These are phyloP conservation scores for roundworm (Caenorhabditis elegans) DNA, from an alignment of 1,140 invertebrate genomes.

Conservation along the genomic window DNA sequence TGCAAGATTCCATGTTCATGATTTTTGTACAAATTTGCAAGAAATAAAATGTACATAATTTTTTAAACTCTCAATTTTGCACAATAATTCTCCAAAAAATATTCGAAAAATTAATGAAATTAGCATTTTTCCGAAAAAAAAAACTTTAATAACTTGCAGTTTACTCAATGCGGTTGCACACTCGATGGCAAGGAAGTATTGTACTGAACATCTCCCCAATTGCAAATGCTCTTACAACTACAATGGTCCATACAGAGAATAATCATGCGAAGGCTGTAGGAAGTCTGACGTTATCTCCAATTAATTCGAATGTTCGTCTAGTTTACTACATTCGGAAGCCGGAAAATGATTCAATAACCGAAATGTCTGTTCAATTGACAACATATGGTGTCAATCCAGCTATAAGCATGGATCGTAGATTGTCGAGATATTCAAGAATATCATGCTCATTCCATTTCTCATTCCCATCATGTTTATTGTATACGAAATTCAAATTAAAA, in stretches of 20 bases:
- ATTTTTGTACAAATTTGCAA: too few relatives aligned
- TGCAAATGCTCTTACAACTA: constrained; percentile 48
- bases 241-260: constrained; percentile 56
- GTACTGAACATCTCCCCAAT: constrained; percentile 27
- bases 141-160: constrained; percentile 43
- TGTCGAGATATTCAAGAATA: constrained; percentile 55
- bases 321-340: constrained; percentile 49
- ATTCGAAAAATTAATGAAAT: neutral
- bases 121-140: neutral
- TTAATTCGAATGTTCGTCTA: constrained; percentile 44
- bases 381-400: constrained; percentile 54
- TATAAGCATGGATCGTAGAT: constrained; percentile 52
- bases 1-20: too few relatives aligned
- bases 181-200: constrained; percentile 56
- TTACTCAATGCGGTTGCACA: constrained; percentile 46
- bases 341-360: constrained; percentile 48
- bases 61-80: neutral
- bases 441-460: constrained; percentile 35
- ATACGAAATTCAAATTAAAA: constrained; percentile 47
- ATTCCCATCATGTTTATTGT: neutral
- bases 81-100: neutral
- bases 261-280: constrained; percentile 58
- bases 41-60: too few relatives aligned
- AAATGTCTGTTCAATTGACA: constrained; percentile 35
- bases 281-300: constrained; percentile 52